Evolutionary conservation across 2,888 invertebrate genomes (phyloP).

Genomic region (Buathra laborator): DNA sequence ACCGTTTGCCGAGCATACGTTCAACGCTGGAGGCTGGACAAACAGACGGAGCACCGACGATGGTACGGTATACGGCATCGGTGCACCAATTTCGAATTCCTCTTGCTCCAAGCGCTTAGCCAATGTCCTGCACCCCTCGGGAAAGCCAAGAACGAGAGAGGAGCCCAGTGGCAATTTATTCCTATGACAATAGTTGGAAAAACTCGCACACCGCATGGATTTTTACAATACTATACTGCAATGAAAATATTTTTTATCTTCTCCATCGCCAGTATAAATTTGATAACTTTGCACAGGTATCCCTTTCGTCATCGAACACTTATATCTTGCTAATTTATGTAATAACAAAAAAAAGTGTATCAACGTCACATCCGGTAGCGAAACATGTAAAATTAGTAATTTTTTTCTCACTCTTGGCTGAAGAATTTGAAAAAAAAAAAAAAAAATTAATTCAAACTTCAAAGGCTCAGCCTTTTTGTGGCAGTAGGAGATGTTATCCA

Average conservation of each 20-base stretch:
- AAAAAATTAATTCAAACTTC: no score
- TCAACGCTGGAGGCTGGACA: slow-evolving; percentile 66
- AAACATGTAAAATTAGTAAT: no score
- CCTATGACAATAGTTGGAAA: slow-evolving; percentile 43
- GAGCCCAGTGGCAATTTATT: slow-evolving; percentile 62
- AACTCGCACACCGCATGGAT: background rate
- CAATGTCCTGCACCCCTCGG: slow-evolving; percentile 48
- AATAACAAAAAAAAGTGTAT: background rate
- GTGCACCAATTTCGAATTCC: slow-evolving; percentile 66
- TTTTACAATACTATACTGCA: slow-evolving; percentile 19
- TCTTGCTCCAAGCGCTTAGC: slow-evolving; percentile 48
- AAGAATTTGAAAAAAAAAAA: no score
- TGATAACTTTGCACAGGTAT: background rate
- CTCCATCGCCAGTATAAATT: slow-evolving; percentile 14
- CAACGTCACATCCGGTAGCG: no score
- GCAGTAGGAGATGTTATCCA: no score
- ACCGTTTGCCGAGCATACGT: slow-evolving; percentile 66
- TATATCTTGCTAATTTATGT: background rate
- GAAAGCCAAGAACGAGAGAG: slow-evolving; percentile 27
- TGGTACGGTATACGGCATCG: slow-evolving; percentile 38
- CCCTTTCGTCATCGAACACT: background rate
- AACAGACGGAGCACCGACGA: slow-evolving; percentile 61
- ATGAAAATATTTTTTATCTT: slow-evolving; percentile 18
- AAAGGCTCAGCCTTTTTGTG: no score
- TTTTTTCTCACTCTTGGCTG: no score